phyloP scores from a whole-genome alignment of 2,797 vertebrate species.

The Acipenser ruthenus region DNA sequence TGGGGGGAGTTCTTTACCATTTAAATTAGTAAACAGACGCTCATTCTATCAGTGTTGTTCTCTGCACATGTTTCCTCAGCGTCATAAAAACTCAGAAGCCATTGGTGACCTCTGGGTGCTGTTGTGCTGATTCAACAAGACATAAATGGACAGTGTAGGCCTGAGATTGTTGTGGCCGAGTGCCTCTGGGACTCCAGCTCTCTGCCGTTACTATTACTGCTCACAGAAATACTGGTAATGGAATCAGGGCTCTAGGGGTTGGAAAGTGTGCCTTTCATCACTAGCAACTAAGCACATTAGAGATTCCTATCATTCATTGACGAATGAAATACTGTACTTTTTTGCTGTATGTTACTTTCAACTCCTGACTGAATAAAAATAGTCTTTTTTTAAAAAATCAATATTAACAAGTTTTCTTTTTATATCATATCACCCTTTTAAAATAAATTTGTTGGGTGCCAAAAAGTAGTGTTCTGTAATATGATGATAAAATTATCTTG shows the following conservation, averaged over 20 bases:
- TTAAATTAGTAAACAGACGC: constrained; percentile 16
- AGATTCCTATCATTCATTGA: neutral
- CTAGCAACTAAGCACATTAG: constrained; percentile 9
- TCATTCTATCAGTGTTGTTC: constrained; percentile 2
- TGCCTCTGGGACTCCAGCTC: neutral
- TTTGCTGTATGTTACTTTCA: too few relatives aligned
- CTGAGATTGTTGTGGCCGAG: constrained; percentile 15
- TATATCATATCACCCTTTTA: too few relatives aligned
- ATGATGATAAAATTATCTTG: too few relatives aligned
- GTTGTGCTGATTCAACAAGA: neutral
- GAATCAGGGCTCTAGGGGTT: constrained; percentile 13
- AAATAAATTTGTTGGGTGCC: too few relatives aligned
- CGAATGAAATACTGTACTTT: neutral
- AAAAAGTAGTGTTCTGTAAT: too few relatives aligned
- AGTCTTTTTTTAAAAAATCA: too few relatives aligned
- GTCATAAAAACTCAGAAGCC: constrained; percentile 9
- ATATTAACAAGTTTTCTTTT: too few relatives aligned
- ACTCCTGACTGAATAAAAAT: too few relatives aligned
- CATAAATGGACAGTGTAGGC: constrained; percentile 6
- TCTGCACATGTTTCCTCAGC: constrained; percentile 11
- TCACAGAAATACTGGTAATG: constrained; percentile 16
- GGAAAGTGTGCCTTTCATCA: constrained; percentile 6
- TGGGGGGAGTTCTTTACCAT: constrained; percentile 7
- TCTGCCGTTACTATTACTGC: neutral
- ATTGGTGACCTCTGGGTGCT: constrained; percentile 11